These are phyloP conservation scores for Aldrovandia affinis DNA, from an alignment of 2,797 vertebrate genomes.

Conservation along the genomic window DNA sequence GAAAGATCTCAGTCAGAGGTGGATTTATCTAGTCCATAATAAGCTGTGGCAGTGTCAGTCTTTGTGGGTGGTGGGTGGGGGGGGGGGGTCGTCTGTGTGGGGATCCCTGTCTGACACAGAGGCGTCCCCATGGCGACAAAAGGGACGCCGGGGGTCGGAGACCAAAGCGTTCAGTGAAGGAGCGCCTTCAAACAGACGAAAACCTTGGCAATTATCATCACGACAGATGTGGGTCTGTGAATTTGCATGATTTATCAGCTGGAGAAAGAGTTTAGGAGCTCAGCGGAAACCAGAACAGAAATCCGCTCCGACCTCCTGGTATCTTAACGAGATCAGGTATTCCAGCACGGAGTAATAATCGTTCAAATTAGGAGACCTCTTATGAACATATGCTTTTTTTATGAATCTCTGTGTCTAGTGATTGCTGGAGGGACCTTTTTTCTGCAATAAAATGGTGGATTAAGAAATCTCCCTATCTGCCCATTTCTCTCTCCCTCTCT, in stretches of 20 bases:
- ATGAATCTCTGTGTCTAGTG: background rate
- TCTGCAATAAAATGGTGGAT: background rate
- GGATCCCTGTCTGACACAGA: no score
- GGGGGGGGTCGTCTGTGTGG: background rate
- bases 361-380: constrained; percentile 6
- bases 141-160: background rate
- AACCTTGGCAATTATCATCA: background rate
- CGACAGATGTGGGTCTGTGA: constrained; percentile 5
- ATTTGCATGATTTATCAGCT: constrained; percentile 13
- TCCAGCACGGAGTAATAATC: background rate
- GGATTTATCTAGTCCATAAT: background rate
- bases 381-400: constrained; percentile 6
- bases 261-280: background rate
- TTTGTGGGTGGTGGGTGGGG: background rate
- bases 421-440: constrained; percentile 5
- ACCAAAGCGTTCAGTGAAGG: background rate
- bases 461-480: background rate
- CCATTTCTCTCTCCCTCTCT: background rate
- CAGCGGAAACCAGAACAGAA: background rate
- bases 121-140: background rate
- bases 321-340: background rate
- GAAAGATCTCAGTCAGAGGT: background rate
- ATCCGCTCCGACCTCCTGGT: background rate
- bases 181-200: background rate
- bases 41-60: background rate